Evolutionary conservation across 2,888 invertebrate species (phyloP).

Genomic region (Pelosia muscerda): DNA sequence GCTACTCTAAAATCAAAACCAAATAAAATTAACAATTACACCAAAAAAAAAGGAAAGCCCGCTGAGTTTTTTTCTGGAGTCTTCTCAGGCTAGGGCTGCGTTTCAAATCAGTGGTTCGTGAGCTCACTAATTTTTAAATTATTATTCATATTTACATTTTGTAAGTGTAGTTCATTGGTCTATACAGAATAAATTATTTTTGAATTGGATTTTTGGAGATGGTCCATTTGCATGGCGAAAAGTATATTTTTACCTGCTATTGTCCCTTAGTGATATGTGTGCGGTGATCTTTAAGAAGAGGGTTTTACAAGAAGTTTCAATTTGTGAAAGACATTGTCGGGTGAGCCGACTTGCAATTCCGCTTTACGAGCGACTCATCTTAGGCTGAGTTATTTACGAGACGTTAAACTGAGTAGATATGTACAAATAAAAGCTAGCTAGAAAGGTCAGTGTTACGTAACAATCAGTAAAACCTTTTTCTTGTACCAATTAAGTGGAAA

Average conservation of each 20-base stretch:
- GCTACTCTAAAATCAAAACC: too few species aligned
- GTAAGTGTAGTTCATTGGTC: too few species aligned
- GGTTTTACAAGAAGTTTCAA: conserved; percentile 4
- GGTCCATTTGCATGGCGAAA: neutral
- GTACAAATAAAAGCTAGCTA: conserved; percentile 1
- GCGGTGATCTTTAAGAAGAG: neutral
- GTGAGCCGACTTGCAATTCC: neutral
- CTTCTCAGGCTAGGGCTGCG: too few species aligned
- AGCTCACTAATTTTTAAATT: too few species aligned
- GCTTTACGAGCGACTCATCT: conserved; percentile 2
- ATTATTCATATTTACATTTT: too few species aligned
- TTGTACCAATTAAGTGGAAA: neutral
- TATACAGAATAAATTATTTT: too few species aligned
- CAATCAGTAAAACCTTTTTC: neutral
- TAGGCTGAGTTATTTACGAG: neutral
- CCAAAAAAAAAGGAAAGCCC: too few species aligned
- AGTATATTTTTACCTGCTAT: neutral
- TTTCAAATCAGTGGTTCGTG: too few species aligned
- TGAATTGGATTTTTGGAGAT: neutral
- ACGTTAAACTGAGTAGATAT: conserved; percentile 1
- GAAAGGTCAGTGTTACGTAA: neutral
- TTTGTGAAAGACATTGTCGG: neutral
- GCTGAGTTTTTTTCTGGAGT: too few species aligned
- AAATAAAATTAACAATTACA: too few species aligned
- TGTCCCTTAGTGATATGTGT: neutral